phyloP scores from a whole-genome alignment of 2,888 invertebrate species.

The Ichneumon xanthorius region DNA sequence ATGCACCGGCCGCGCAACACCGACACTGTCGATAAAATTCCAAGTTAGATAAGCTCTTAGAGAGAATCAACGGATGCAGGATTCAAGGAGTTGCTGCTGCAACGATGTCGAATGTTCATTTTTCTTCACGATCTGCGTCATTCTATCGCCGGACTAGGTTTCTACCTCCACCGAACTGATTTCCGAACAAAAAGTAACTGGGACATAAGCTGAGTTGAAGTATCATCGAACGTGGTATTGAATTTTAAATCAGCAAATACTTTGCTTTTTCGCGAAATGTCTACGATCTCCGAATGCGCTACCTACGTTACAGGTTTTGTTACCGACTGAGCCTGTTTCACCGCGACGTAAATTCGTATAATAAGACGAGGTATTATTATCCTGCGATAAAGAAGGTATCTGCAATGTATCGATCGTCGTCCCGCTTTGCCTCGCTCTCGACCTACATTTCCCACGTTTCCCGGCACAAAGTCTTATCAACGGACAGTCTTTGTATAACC shows the following conservation, averaged over 20 bases:
- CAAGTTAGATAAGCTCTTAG: not conserved
- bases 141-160: too few relatives aligned
- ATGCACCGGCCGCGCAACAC: not conserved
- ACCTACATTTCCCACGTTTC: not conserved
- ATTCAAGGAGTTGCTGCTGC: conserved; percentile 85
- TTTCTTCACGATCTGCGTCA: too few relatives aligned
- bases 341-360: not conserved
- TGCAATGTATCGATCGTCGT: not conserved
- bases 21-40: not conserved
- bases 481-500: conserved; percentile 1
- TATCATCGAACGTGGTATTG: too few relatives aligned
- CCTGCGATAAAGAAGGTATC: not conserved
- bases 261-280: too few relatives aligned
- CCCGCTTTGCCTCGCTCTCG: not conserved
- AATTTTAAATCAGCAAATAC: too few relatives aligned
- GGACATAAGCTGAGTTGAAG: too few relatives aligned
- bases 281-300: too few relatives aligned
- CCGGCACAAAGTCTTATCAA: not conserved
- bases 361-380: not conserved
- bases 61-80: conserved; percentile 68
- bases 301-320: not conserved
- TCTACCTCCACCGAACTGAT: too few relatives aligned
- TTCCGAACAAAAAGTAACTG: too few relatives aligned
- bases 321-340: not conserved
- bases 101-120: too few relatives aligned